Base-by-base conservation (phyloP, 1,140 invertebrate genomes). In the Drosophila ficusphila region DNA sequence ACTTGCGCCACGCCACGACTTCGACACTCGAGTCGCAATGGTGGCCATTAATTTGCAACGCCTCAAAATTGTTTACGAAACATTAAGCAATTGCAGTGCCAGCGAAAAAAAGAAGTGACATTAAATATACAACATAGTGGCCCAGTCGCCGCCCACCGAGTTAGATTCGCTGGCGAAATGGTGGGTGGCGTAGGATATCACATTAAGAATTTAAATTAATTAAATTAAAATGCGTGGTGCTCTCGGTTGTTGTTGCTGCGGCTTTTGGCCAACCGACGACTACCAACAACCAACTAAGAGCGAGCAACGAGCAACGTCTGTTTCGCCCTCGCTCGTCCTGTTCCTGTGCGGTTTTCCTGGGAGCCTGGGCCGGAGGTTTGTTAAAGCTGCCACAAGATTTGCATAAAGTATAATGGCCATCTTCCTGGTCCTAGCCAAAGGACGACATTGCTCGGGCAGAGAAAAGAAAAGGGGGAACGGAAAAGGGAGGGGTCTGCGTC, bases 171-270 rank as follows among this genome's bases (percentile, higher is more conserved):
- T 9, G 41, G 25, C 44, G 33, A 65, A n/a, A n/a, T n/a, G n/a
- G 54, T 67, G 58, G 46, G 62, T 19, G 79, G 44, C 46, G 54
- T 38, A 71, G 62, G 61, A 79, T 85, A 86, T 86, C 79, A 74
- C 79, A 85, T 85, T 85, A 86, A 86, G 76, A 86, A 85, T 85
- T 85, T 86, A 85, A 85, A 85, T 85, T 85, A 85, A 86, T 85
- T 88, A 85, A 85, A 85, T 86, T 88, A 76, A 86, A 85, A 88
- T 85, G 81, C 81, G 83, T 86, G 61, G 76, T 49, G 42, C 21
- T 46, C 12, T 14, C 18, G 54, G 74, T 41, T 68, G 73, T 46
- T 74, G 48, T 23, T 12, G 27, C 52, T 70, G 36, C 39, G 47
- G 65, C 62, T 62, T 41, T 48, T 65, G 70, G 72, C 36, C 42